Base-by-base conservation (phyloP, 2,113 vertebrate genomes). In the Rhineura floridana region DNA sequence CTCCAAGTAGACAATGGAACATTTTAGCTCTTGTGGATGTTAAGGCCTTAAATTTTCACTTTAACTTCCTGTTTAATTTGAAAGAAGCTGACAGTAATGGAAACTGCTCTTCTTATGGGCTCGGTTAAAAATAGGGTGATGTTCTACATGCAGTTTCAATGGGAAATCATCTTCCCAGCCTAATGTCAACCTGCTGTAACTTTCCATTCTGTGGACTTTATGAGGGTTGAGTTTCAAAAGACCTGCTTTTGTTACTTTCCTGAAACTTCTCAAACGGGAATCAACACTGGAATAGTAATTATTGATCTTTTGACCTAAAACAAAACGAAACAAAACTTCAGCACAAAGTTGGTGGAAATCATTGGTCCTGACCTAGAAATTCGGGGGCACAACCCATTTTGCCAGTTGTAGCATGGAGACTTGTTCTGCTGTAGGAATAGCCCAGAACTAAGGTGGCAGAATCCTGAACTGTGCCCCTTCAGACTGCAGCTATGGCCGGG, bases 71-170 rank as follows among this genome's bases (percentile, higher is more conserved):
- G n/a, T 84, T 83, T 69, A 42, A 52, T 33, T 82, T 6, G 6
- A 75, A 55, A 33, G 46, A 75, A 65, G 55, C 42, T 52, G n/a
- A 75, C 77, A 30, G 23, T 19, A 15, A 23, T 63, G 50, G 30
- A 78, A 84, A 81, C 86, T 48, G 17, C 25, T n/a, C n/a, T 87
- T 33, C 0, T 77, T 92, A 87, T 84, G 39, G 2, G 23, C 2
- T 46, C 4, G 0, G 6, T 1, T 93, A 95, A 93, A 95, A 94
- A 95, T 94, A 95, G 83, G 87, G 62, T 73, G 86, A 59, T 85
- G 83, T 89, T 90, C 73, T 42, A 69, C 81, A 87, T 90, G 88
- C 81, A 90, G 75, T 90, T 93, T 77, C 50, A 82, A 77, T 42
- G 50, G 90, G 90, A 92, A 91, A 90, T 90, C 92, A 93, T 84